These are phyloP conservation scores for Aphidoletes aphidimyza DNA, from an alignment of 2,888 invertebrate species.

Conservation along the genomic window DNA sequence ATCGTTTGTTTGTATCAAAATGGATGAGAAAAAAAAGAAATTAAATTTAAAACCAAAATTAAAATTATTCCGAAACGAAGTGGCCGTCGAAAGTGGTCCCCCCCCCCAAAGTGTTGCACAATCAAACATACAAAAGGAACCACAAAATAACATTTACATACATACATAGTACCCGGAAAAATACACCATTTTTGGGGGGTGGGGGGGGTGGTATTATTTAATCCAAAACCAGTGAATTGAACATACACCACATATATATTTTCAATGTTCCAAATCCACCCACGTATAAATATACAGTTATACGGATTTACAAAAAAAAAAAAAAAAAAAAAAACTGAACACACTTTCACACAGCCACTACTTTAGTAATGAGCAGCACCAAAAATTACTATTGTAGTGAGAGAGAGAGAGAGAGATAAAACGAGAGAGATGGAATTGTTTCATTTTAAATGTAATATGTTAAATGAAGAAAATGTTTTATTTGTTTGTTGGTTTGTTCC, in stretches of 20 bases:
- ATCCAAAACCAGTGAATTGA: not conserved
- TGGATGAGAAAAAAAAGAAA: not conserved
- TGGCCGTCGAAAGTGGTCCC: not conserved
- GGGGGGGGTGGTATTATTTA: too few relatives aligned
- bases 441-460: constrained; percentile 11
- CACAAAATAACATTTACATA: not conserved
- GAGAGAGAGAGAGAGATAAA: too few relatives aligned
- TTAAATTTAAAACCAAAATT: not conserved
- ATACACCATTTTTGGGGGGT: constrained; percentile 10
- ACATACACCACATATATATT: not conserved
- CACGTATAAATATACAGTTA: not conserved
- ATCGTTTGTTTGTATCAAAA: constrained; percentile 7
- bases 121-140: not conserved
- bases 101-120: constrained; percentile 12
- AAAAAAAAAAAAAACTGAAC: too few relatives aligned
- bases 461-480: not conserved
- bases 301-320: too few relatives aligned
- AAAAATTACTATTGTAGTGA: not conserved
- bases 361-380: constrained; percentile 33
- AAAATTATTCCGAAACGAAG: not conserved
- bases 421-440: constrained; percentile 32
- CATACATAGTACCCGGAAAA: not conserved
- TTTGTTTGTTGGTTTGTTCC: constrained; percentile 50
- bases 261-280: not conserved
- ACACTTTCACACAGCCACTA: not conserved